Evolutionary conservation across 2,113 vertebrate species (phyloP).

Genomic region (Gymnarchus niloticus): DNA sequence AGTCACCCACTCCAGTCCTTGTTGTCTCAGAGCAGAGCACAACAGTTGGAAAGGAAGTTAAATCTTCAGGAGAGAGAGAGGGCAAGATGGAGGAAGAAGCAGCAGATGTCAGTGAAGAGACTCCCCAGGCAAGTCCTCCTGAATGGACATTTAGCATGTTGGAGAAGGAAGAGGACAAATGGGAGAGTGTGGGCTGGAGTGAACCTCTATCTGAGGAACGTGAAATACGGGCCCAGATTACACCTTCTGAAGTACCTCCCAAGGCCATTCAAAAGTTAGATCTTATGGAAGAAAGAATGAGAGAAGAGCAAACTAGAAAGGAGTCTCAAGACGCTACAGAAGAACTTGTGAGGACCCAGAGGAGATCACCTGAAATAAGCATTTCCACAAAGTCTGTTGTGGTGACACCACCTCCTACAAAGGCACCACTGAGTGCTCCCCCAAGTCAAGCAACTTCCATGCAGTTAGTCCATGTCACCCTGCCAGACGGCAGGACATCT

Average conservation of each 20-base stretch:
- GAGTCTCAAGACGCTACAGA: constrained; percentile 37
- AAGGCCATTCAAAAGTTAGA: constrained; percentile 40
- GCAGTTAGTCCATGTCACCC: constrained; percentile 44
- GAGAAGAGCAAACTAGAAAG: constrained; percentile 37
- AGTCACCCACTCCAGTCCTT: constrained; percentile 40
- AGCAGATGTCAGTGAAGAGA: constrained; percentile 39
- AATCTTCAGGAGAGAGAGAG: constrained; percentile 37
- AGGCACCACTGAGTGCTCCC: constrained; percentile 29
- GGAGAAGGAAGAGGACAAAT: constrained; percentile 52
- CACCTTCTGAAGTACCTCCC: constrained; percentile 33
- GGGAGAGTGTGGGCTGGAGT: constrained; percentile 32
- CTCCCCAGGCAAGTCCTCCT: constrained; percentile 43
- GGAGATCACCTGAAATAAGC: constrained; percentile 47
- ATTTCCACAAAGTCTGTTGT: constrained; percentile 49
- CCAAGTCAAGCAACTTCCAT: constrained; percentile 44
- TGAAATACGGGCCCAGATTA: constrained; percentile 32
- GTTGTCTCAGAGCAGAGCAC: constrained; percentile 30
- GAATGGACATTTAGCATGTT: constrained; percentile 61
- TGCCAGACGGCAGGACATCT: constrained; percentile 64
- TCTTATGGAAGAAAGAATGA: constrained; percentile 31
- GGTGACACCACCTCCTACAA: constrained; percentile 41
- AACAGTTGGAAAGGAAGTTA: constrained; percentile 47
- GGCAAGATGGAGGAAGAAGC: constrained; percentile 37
- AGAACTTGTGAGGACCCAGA: constrained; percentile 29
- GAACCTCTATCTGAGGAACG: not conserved